Percentiles rank a stretch among this genome's conserved stretches.
These are phyloP conservation scores for Trachelus iudaicus DNA, from an alignment of 2,888 invertebrate genomes.

Conservation along the genomic window DNA sequence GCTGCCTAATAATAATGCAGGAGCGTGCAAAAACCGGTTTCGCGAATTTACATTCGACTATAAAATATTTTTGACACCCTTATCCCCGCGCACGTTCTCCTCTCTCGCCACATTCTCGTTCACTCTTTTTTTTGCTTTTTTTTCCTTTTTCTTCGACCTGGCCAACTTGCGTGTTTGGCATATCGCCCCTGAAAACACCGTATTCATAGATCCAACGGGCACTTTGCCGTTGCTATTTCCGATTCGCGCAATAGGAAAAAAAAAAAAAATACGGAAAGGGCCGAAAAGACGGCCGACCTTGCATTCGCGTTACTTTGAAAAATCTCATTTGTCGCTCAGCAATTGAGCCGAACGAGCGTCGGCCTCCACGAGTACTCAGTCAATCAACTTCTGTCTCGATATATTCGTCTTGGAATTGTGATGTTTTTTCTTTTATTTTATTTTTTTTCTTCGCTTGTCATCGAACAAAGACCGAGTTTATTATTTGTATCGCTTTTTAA, in stretches of 20 bases:
- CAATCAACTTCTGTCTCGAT: neutral
- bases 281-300: neutral
- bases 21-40: slow-evolving; percentile 31
- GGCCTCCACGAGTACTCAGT: neutral
- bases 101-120: neutral
- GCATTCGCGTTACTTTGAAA: neutral
- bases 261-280: too few relatives aligned
- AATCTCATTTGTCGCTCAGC: neutral
- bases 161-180: neutral
- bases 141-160: neutral
- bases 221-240: too few relatives aligned
- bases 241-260: too few relatives aligned
- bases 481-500: neutral
- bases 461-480: neutral
- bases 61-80: slow-evolving; percentile 37
- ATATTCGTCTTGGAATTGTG: neutral
- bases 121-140: slow-evolving; percentile 9
- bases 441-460: neutral
- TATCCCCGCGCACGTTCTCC: neutral
- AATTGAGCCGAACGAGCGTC: neutral
- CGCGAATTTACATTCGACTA: slow-evolving; percentile 36
- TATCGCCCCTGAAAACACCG: too few relatives aligned
- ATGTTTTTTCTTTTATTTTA: neutral
- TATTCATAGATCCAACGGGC: too few relatives aligned
- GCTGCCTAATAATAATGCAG: slow-evolving; percentile 3